Base-by-base conservation (phyloP, 1,140 invertebrate genomes). In the Globodera ellingtonae region DNA sequence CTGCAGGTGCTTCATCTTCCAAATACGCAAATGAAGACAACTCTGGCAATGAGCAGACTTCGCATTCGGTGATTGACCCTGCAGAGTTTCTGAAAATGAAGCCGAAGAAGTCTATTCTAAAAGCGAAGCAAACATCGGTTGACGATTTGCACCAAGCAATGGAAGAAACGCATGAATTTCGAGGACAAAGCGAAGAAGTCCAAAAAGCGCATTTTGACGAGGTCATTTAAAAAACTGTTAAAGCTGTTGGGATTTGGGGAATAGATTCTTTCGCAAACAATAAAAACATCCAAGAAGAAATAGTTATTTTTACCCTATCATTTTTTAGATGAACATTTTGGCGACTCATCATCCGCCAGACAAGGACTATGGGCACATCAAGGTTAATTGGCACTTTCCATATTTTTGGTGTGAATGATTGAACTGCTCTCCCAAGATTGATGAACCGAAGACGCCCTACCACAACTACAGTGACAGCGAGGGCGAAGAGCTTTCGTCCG, bases 361-460 rank as follows among this genome's bases (percentile, higher is more conserved):
- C 89, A 99, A 99, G 91, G 97, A 98, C 91, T 99, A 99, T 91
- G 97, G 97, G 10, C 95, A 97, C 88, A 99, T 99, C 95, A 99
- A 99, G 92, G 96, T 67, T 75, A 52, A 13, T n/a, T 6, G 35
- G 3, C 8, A 47, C 21, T 21, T 50, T 8, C 75, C 15, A 15
- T 10, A 44, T 6, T 72, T 75, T 50, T 6, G 35, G 35, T 35
- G 35, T 35, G 35, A 35, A 35, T 35, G 35, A 35, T 72, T 79
- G 46, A 46, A 46, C 21, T 50, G 6, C 21, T 21, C 72, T 71
- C 21, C 86, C 62, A 52, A 89, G 88, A 89, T 88, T 74, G 88
- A 88, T 50, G 87, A 89, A 75, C 95, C 96, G 59, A 95, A 97
- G 91, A 99, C 98, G 10, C 98, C 97, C 3, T 99, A 94, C 88